These are phyloP conservation scores for Puntigrus tetrazona DNA, from an alignment of 2,113 vertebrate genomes.

Conservation along the genomic window DNA sequence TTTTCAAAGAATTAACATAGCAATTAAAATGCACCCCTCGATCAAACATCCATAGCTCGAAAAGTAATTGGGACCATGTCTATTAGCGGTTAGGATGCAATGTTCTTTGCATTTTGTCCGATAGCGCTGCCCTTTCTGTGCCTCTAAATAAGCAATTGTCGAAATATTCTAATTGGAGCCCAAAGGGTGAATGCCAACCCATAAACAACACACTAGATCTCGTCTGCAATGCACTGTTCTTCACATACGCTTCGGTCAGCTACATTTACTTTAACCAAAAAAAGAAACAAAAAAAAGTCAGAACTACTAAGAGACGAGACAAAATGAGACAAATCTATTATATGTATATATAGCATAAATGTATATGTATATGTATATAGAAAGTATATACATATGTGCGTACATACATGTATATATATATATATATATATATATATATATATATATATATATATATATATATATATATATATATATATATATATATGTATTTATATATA, in stretches of 20 bases:
- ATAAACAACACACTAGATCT: constrained; percentile 1
- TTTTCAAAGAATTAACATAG: constrained; percentile 12
- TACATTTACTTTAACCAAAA: neutral
- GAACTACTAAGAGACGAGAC: neutral
- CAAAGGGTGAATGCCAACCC: constrained; percentile 11
- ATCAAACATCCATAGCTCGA: neutral
- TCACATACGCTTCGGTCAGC: neutral
- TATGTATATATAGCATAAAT: no score
- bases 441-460: no score
- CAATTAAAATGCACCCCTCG: neutral
- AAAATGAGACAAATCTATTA: neutral
- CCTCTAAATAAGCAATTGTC: constrained; percentile 1
- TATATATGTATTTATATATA: no score
- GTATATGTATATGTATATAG: no score
- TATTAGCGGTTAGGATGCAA: neutral
- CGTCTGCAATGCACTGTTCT: neutral
- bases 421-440: no score
- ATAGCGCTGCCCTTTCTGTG: neutral
- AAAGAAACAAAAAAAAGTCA: no score
- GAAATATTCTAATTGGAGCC: constrained; percentile 28
- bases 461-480: no score
- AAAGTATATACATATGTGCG: no score
- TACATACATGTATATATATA: no score
- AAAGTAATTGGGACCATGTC: neutral
- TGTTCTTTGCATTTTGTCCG: constrained; percentile 3